Conservation (phyloP, 2,888 invertebrate genomes). For the Eilema caniola region DNA sequence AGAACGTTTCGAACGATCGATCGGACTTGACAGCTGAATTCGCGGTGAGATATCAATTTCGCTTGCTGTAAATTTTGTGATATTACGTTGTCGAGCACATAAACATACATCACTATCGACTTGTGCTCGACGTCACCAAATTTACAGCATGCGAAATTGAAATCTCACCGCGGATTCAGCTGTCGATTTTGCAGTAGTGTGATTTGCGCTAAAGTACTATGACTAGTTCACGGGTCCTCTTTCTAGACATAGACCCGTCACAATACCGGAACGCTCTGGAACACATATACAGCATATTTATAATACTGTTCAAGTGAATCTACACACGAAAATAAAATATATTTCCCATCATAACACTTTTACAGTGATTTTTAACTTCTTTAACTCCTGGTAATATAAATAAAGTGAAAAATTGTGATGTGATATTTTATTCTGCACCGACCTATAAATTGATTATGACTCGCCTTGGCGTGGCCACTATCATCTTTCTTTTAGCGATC, state of each 20-base stretch:
- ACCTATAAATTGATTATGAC: not conserved
- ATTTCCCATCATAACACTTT: not conserved
- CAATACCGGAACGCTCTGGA: conserved; percentile 26
- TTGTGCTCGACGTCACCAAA: too few relatives aligned
- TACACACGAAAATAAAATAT: not conserved
- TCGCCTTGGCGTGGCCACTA: not conserved
- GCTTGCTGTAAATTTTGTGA: too few relatives aligned
- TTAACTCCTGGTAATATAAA: not conserved
- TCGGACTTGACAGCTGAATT: too few relatives aligned
- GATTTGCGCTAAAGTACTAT: too few relatives aligned
- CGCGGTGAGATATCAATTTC: too few relatives aligned
- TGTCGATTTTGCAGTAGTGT: too few relatives aligned
- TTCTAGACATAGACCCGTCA: conserved; percentile 35
- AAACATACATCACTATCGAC: too few relatives aligned
- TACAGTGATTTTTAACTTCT: not conserved
- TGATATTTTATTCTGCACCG: not conserved
- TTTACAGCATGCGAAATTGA: too few relatives aligned
- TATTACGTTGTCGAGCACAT: too few relatives aligned
- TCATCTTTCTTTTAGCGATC: not conserved
- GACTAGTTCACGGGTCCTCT: conserved; percentile 28
- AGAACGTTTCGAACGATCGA: too few relatives aligned
- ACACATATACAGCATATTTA: not conserved
- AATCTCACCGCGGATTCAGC: too few relatives aligned
- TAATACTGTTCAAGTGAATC: not conserved
- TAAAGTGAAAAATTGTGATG: not conserved